Conservation (phyloP, 2,888 invertebrate genomes). For the Autographa gamma region DNA sequence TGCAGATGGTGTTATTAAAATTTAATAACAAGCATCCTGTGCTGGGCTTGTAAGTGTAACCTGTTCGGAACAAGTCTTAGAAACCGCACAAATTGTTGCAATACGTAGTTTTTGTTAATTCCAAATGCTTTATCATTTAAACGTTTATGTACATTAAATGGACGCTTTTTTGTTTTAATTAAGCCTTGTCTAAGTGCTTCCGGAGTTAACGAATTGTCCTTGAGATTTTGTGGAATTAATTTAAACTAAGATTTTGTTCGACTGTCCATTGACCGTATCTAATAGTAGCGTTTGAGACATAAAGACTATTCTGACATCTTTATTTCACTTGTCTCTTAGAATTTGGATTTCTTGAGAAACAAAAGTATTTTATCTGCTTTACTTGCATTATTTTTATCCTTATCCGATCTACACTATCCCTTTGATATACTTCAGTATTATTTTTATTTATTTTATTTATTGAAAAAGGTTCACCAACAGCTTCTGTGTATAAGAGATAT, state of each 20-base stretch:
- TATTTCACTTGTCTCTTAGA: background rate
- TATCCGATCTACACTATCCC: too few relatives aligned
- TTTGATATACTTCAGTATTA: too few relatives aligned
- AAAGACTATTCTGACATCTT: background rate
- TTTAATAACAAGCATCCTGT: conserved; percentile 76
- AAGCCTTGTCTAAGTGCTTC: conserved; percentile 46
- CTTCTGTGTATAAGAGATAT: too few relatives aligned
- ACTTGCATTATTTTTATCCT: too few relatives aligned
- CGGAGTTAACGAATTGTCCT: conserved; percentile 53
- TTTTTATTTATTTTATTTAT: too few relatives aligned
- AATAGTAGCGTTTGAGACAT: background rate
- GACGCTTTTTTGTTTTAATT: conserved; percentile 46
- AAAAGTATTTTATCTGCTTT: too few relatives aligned
- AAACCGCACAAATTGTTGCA: conserved; percentile 60
- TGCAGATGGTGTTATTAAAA: conserved; percentile 68
- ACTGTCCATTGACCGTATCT: background rate
- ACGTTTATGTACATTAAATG: conserved; percentile 24
- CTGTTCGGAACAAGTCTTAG: conserved; percentile 73
- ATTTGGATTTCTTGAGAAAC: too few relatives aligned
- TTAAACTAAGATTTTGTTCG: conserved; percentile 5
- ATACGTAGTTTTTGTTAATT: conserved; percentile 46
- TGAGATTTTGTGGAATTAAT: conserved; percentile 30
- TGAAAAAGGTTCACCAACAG: too few relatives aligned
- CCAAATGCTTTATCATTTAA: conserved; percentile 49
- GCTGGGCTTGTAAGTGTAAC: conserved; percentile 64